Base-by-base conservation (phyloP, 2,797 vertebrate genomes). In the Phaenicophaeus curvirostris region DNA sequence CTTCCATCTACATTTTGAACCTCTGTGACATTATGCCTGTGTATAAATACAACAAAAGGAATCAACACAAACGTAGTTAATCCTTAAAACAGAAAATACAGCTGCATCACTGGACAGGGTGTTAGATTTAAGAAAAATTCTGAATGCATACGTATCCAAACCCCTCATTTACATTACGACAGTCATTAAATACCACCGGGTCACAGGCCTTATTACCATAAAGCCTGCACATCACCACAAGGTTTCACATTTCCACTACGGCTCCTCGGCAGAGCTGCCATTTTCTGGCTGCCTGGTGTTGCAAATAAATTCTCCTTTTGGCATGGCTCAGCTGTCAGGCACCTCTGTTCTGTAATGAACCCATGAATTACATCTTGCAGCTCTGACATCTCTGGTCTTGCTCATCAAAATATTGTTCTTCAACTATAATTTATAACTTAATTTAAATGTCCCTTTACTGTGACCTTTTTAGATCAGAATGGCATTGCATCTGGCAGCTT, bases 351-450 rank as follows among this genome's bases (percentile, higher is more conserved):
- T 93, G 95, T 98, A 98, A 98, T 98, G 98, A 98, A 98, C 94
- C 97, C 97, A 97, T 98, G 98, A 98, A 98, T 98, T 98, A 98
- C 96, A 98, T 97, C 97, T 93, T 86, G 90, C 97, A 79, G 93
- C 94, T 96, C 97, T 98, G 98, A 98, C 98, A 98, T 97, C 97
- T 96, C 97, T 77, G 96, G 96, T 96, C 97, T 96, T 95, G 95
- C 97, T 97, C 98, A 98, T 98, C 98, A 98, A 98, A 98, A 98
- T 97, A 97, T 98, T 98, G 97, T 97, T 98, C 97, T 98, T 97
- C 97, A 94, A 97, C 86, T 96, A 97, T 98, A 98, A 98, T 98
- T 98, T 98, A 98, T 97, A 98, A 98, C 98, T 97, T 97, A 97
- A 98, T 98, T 98, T 98, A 97, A 97, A 97, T 95, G 97, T 97